phyloP scores from a whole-genome alignment of 1,140 invertebrate species.

The Drosophila burlai region DNA sequence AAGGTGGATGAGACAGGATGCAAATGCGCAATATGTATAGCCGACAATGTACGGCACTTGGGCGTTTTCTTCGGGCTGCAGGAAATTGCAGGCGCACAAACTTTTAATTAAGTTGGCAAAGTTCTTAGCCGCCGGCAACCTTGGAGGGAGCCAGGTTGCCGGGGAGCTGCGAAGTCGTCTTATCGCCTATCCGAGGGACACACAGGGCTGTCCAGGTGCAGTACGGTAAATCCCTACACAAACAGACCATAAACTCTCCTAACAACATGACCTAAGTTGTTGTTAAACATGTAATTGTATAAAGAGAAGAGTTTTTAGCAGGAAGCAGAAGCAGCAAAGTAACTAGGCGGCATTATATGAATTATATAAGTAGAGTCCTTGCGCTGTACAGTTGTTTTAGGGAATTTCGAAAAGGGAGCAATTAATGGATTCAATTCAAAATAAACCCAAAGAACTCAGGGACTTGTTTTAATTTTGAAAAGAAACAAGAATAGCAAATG shows the following conservation, averaged over 20 bases:
- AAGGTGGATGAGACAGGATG: neutral
- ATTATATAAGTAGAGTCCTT: neutral
- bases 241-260: neutral
- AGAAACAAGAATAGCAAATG: too few relatives aligned
- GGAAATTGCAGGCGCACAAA: constrained; percentile 73
- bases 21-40: neutral
- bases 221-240: neutral
- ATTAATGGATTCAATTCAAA: neutral
- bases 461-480: too few relatives aligned
- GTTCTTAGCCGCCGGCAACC: constrained; percentile 20
- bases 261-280: neutral
- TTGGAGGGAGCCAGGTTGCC: neutral
- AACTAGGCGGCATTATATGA: neutral
- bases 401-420: neutral
- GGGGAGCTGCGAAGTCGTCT: neutral
- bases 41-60: neutral
- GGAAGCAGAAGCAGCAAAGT: neutral
- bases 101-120: constrained; percentile 81
- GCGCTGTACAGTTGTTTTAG: too few relatives aligned
- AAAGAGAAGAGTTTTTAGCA: neutral
- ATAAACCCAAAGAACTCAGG: neutral
- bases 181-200: constrained; percentile 16
- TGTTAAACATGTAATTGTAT: neutral
- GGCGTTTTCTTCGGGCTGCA: neutral
- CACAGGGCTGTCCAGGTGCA: constrained; percentile 7